phyloP scores from a whole-genome alignment of 1,140 invertebrate genomes.

The Drosophila funebris region DNA sequence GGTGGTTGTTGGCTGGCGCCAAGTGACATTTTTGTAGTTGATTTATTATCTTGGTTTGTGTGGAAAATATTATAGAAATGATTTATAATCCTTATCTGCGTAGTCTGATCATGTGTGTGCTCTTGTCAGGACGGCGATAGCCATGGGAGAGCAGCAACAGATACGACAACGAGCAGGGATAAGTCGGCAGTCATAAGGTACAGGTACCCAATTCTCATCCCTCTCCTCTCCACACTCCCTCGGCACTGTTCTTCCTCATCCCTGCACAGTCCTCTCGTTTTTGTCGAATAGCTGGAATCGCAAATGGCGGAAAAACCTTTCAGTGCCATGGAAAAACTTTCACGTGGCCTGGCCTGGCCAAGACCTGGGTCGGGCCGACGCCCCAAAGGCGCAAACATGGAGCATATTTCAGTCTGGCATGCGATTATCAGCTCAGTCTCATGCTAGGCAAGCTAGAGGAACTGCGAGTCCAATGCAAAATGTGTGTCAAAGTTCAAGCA shows the following conservation, averaged over 20 bases:
- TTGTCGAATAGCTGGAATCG: constrained; percentile 1
- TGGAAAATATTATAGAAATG: constrained; percentile 77
- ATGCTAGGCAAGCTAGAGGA: constrained; percentile 16
- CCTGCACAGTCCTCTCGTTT: background rate
- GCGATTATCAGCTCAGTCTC: constrained; percentile 70
- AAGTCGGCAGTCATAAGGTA: background rate
- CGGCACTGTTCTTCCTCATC: background rate
- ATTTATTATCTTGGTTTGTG: constrained; percentile 71
- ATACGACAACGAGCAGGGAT: constrained; percentile 1
- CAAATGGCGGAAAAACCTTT: constrained; percentile 38
- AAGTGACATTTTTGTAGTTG: constrained; percentile 75
- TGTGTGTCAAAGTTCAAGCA: constrained; percentile 79
- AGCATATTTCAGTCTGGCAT: constrained; percentile 71
- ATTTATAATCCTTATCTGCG: constrained; percentile 79
- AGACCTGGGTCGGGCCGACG: constrained; percentile 48
- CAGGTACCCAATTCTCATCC: constrained; percentile 7
- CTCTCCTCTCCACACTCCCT: background rate
- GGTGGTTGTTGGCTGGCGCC: constrained; percentile 64
- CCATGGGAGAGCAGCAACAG: constrained; percentile 31
- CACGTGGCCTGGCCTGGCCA: constrained; percentile 11
- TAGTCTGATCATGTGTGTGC: constrained; percentile 65
- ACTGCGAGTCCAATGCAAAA: constrained; percentile 50
- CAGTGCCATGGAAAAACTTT: constrained; percentile 30
- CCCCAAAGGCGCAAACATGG: constrained; percentile 67
- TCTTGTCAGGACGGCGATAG: constrained; percentile 22